A percentile compares a stretch with the other conserved stretches of the same genome.
These are phyloP conservation scores for Heliconius hewitsoni DNA, from an alignment of 1,140 invertebrate genomes.

Conservation along the genomic window DNA sequence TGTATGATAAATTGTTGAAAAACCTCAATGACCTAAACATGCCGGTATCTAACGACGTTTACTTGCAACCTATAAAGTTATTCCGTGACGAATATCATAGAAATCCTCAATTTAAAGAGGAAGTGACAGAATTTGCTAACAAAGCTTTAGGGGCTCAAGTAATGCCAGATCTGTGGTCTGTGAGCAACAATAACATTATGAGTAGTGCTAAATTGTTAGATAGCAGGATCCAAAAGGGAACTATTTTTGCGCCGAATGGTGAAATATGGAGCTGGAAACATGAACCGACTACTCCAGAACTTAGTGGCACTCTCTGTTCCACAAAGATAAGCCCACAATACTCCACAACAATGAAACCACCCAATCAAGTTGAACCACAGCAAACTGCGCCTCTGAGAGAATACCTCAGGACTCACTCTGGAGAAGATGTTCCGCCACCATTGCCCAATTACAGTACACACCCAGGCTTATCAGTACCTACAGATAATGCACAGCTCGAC, in stretches of 20 bases:
- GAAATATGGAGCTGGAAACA: conserved; percentile 81
- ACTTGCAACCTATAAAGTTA: conserved; percentile 80
- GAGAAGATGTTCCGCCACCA: conserved; percentile 73
- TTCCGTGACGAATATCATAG: conserved; percentile 81
- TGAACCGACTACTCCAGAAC: conserved; percentile 70
- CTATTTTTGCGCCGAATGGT: conserved; percentile 79
- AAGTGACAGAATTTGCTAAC: conserved; percentile 79
- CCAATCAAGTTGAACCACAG: conserved; percentile 74
- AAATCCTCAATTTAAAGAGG: conserved; percentile 81
- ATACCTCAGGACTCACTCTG: conserved; percentile 65
- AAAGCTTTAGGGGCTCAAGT: conserved; percentile 77
- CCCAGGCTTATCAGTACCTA: conserved; percentile 48
- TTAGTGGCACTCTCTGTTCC: conserved; percentile 71
- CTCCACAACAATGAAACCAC: conserved; percentile 69
- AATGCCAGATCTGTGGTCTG: conserved; percentile 70
- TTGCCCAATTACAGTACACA: conserved; percentile 79
- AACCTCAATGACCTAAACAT: conserved; percentile 81
- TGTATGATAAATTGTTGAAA: conserved; percentile 82
- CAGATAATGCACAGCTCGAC: background rate
- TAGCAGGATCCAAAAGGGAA: conserved; percentile 75
- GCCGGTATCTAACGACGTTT: conserved; percentile 77
- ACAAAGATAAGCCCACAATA: conserved; percentile 76
- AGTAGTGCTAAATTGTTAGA: conserved; percentile 68
- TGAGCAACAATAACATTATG: conserved; percentile 74
- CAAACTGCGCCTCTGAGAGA: conserved; percentile 73